Base-by-base conservation (phyloP, 2,888 invertebrate genomes). In the Gymnoscelis rufifasciata region DNA sequence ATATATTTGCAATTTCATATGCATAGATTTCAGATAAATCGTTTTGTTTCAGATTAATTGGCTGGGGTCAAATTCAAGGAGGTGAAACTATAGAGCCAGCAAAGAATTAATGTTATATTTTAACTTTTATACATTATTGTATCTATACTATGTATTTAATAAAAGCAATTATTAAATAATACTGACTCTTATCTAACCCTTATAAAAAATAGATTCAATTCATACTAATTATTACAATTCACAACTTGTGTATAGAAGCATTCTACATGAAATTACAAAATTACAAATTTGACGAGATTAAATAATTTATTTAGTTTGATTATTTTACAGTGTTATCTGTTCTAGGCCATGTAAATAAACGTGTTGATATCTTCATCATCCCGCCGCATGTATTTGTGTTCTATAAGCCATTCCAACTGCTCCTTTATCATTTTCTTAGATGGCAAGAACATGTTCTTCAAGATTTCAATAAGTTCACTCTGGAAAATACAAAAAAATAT, bases 401-500 rank as follows among this genome's bases (percentile, higher is more conserved):
- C 99, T 57, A 99, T 99, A 33, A 99, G 92, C 99, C 99, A 99
- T 82, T 99, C 99, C 41, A 99, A 91, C 86, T 99, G 99, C 84
- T 99, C 99, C 83, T 99, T 99, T 65, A 99, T 99, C 95, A 99
- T 96, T 86, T 99, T 98, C 83, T 98, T 98, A 54, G 97, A 97
- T 15, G 99, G 99, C 71, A 99, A 89, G 90, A 99, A 99, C 98
- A 99, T 98, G 76, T 98, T 98, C 88, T 98, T 98, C 64, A 99
- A 88, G 73, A 99, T 98, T 86, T 99, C 99, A 11, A 99, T 95
- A 48, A 99, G 90, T 89, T 99, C 99, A 45, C 97, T 96, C 91
- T 91, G 79, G 43, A 82, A 81, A 44, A 58, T 52, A n/a, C n/a
- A n/a, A n/a, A n/a, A n/a, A n/a, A n/a, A n/a, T n/a, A n/a, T n/a